A percentile compares a stretch with the other conserved stretches of the same genome.
phyloP scores from a whole-genome alignment of 2,888 invertebrate species.

The Eupithecia subfuscata region DNA sequence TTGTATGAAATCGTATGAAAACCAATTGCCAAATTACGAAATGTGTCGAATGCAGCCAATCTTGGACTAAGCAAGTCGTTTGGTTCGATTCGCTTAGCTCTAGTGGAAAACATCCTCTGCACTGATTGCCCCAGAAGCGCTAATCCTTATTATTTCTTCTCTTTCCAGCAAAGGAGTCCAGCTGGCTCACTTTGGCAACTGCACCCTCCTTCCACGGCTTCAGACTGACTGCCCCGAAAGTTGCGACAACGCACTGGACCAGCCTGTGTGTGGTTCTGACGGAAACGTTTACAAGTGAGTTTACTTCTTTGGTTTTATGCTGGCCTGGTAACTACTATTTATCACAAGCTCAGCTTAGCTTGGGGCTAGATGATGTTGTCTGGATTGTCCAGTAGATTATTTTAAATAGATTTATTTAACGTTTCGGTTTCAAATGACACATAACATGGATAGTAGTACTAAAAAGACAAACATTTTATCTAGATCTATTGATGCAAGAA shows the following conservation, averaged over 20 bases:
- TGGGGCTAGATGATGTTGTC: too few species aligned
- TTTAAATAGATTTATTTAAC: too few species aligned
- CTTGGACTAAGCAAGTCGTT: too few species aligned
- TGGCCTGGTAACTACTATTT: background rate
- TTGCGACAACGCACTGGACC: constrained; percentile 81
- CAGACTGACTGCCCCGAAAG: constrained; percentile 85
- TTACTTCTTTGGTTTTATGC: background rate
- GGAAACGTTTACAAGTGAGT: constrained; percentile 92
- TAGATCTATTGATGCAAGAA: background rate
- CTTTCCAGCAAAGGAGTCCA: constrained; percentile 90
- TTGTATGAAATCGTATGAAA: background rate
- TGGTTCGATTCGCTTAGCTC: too few species aligned
- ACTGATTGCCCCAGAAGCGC: background rate
- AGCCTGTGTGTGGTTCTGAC: constrained; percentile 95
- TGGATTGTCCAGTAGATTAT: too few species aligned
- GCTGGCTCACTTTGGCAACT: constrained; percentile 94
- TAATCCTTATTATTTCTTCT: constrained; percentile 33
- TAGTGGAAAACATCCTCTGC: background rate
- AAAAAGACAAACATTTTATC: too few species aligned
- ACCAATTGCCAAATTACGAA: background rate
- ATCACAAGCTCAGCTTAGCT: too few species aligned
- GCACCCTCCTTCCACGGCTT: constrained; percentile 89
- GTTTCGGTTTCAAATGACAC: too few species aligned
- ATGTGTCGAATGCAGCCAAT: too few species aligned
- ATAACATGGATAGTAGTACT: background rate